Base-by-base conservation (phyloP, 2,888 invertebrate genomes). In the Branchellion lobata region DNA sequence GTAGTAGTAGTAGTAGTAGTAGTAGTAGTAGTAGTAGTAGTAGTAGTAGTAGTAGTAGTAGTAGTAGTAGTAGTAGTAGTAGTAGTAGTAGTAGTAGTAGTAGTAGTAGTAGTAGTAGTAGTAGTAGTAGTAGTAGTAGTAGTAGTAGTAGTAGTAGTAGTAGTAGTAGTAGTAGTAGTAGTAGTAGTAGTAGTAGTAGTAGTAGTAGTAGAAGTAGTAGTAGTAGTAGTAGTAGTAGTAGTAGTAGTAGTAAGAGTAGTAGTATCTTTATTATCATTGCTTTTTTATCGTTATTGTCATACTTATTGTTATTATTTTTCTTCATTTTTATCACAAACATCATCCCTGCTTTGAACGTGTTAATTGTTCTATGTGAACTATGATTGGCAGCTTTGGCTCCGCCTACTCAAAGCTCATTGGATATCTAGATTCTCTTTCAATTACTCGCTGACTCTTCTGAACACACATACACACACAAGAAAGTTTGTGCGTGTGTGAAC, bases 141-240 rank as follows among this genome's bases (percentile, higher is more conserved):
- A 65, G 65, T 65, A 65, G 65, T 29, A 65, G 65, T 65, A 65
- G 65, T 65, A 65, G 65, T 65, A 65, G 65, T 65, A 65, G 65
- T 65, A 65, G 65, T 65, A 65, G 24, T 29, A 65, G n/a, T 29
- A 65, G n/a, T 27, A 65, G n/a, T 29, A 65, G 24, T 29, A 65
- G 65, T 27, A 65, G 29, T 27, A 27, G 65, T 65, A 65, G 65
- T n/a, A 65, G 65, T n/a, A 65, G 65, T 65, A 65, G 65, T 65
- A 65, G 65, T 65, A 65, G 29, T 65, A 65, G 65, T 65, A 65
- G 65, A n/a, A 65, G 65, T n/a, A 65, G 65, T n/a, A 65, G 29
- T 65, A 65, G 29, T 65, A 29, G 65, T 65, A 65, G 24, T 65
- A 65, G 29, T 65, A 65, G n/a, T 27, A 65, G n/a, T 65, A 65